Percentiles rank a stretch among this genome's conserved stretches.
Evolutionary conservation across 2,113 vertebrate species (phyloP).

Genomic region (Erythrolamprus reginae): DNA sequence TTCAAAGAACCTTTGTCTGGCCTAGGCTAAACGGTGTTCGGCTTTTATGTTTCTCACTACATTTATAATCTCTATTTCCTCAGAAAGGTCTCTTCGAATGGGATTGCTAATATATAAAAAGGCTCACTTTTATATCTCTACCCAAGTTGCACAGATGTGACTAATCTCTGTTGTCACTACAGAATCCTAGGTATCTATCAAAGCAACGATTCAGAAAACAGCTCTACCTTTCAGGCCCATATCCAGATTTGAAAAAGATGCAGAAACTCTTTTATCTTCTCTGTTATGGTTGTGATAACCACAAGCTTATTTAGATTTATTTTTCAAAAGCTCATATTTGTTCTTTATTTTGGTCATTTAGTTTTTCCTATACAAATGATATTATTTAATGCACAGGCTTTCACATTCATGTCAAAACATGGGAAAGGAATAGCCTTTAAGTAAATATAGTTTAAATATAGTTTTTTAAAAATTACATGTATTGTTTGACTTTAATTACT

Average conservation of each 20-base stretch:
- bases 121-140: neutral
- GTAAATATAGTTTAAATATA: neutral
- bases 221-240: neutral
- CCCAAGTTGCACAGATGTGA: neutral
- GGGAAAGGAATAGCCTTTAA: neutral
- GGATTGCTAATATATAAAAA: neutral
- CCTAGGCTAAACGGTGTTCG: slow-evolving; percentile 27
- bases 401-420: neutral
- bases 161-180: neutral
- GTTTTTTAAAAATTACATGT: neutral
- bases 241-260: neutral
- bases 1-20: slow-evolving; percentile 35
- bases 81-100: neutral
- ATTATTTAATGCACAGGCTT: neutral
- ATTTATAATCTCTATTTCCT: neutral
- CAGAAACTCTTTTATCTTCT: neutral
- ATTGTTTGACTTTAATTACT: neutral
- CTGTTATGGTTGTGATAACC: neutral
- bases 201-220: neutral
- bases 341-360: neutral
- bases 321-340: neutral
- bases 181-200: neutral
- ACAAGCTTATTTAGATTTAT: neutral
- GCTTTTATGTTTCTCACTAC: slow-evolving; percentile 14
- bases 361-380: neutral